These are phyloP conservation scores for Whitmania pigra DNA, from an alignment of 1,140 invertebrate species.

Conservation along the genomic window DNA sequence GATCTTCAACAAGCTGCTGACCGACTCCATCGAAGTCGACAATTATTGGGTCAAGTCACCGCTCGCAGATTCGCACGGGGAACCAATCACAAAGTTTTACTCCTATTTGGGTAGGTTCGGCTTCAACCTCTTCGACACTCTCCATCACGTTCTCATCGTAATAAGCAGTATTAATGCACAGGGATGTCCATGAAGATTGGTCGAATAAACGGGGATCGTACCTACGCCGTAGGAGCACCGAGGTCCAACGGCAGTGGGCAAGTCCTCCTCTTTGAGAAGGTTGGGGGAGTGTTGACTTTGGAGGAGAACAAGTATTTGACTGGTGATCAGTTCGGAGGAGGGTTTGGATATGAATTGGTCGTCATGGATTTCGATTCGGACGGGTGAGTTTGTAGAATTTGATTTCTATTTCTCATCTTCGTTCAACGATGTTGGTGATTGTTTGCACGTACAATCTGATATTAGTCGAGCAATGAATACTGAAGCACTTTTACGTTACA, in stretches of 20 bases:
- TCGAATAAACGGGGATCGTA: slow-evolving; percentile 51
- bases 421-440: background rate
- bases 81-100: no score
- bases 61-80: no score
- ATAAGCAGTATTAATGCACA: slow-evolving; percentile 30
- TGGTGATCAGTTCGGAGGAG: slow-evolving; percentile 71
- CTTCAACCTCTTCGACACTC: no score
- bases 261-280: slow-evolving; percentile 26
- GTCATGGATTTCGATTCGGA: slow-evolving; percentile 84
- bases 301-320: background rate
- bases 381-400: slow-evolving; percentile 41
- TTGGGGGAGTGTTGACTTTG: background rate
- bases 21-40: slow-evolving; percentile 50
- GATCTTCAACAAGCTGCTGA: slow-evolving; percentile 62
- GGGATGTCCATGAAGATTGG: slow-evolving; percentile 76
- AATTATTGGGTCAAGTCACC: no score
- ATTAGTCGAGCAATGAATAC: background rate
- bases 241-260: slow-evolving; percentile 62
- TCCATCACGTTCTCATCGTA: no score
- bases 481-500: background rate
- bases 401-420: background rate
- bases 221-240: slow-evolving; percentile 72
- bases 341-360: slow-evolving; percentile 82
- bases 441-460: background rate
- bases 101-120: no score